Percentiles rank a stretch among this genome's conserved stretches.
Evolutionary conservation across 1,140 invertebrate genomes (phyloP).

Genomic region (Papilio polyxenes): DNA sequence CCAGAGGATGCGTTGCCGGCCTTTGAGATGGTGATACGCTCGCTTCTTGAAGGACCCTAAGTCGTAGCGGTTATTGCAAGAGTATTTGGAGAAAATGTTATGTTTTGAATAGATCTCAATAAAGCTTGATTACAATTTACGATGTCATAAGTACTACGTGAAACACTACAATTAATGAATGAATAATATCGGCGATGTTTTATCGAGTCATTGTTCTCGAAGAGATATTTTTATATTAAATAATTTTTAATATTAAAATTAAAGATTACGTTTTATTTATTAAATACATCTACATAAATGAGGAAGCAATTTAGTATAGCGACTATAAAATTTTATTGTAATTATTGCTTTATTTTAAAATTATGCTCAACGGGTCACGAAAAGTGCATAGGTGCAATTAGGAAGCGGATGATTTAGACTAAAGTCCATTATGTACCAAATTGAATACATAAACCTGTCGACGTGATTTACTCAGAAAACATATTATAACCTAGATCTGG

Average conservation of each 20-base stretch:
- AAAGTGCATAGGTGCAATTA: slow-evolving; percentile 37
- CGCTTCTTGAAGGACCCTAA: too few relatives aligned
- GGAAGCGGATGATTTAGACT: slow-evolving; percentile 22
- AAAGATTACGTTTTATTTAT: slow-evolving; percentile 16
- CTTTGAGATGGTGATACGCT: too few relatives aligned
- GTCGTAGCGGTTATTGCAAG: too few relatives aligned
- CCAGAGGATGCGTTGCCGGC: too few relatives aligned
- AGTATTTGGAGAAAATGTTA: too few relatives aligned
- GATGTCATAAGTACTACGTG: too few relatives aligned
- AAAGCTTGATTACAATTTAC: too few relatives aligned
- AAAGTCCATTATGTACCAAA: slow-evolving; percentile 27
- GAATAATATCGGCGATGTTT: too few relatives aligned
- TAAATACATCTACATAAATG: background rate
- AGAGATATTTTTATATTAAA: background rate
- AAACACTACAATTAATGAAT: too few relatives aligned
- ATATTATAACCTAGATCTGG: slow-evolving; percentile 15
- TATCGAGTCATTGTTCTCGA: background rate
- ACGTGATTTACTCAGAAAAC: slow-evolving; percentile 23
- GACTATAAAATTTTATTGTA: slow-evolving; percentile 35
- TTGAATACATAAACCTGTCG: slow-evolving; percentile 17
- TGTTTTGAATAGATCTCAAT: too few relatives aligned
- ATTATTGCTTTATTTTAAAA: slow-evolving; percentile 31
- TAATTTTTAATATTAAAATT: background rate
- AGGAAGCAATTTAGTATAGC: slow-evolving; percentile 19
- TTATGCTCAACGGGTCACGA: slow-evolving; percentile 30